Base-by-base conservation (phyloP, 2,888 invertebrate genomes). In the Lamellibrachia columna region DNA sequence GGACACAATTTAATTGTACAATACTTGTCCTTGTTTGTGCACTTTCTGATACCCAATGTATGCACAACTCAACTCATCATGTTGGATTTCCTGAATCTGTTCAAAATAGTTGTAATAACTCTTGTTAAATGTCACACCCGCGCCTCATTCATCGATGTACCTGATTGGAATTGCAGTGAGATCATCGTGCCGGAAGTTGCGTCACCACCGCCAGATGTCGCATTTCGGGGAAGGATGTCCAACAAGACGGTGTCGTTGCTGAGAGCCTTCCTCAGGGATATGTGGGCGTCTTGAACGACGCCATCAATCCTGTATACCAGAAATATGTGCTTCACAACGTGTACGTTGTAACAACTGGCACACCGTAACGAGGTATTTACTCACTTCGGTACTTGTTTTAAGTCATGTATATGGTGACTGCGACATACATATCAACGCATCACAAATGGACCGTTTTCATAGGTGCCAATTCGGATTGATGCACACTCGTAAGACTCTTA, bases 131-230 rank as follows among this genome's bases (percentile, higher is more conserved):
- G 11, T n/a, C 40, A 90, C 9, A 90, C 90, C 8, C 40, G 11
- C 90, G 22, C 22, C 40, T 3, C n/a, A 15, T 90, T 15, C 52
- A 22, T 52, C 7, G 11, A 7, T 6, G 52, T 53, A 91, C 91
- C 91, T 40, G 28, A 22, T 91, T 91, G 52, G 40, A 91, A 91
- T 22, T 91, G 91, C 52, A 91, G 40, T 91, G 91, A 91, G 53
- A 91, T 91, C 53, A 91, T 91, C 91, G 53, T 53, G 53, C 52
- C 75, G 22, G 75, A 75, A 75, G 22, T 75, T 75, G 75, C 75
- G 22, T 75, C 91, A 52, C 91, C 91, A 15, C 52, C 53, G 40
- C 28, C 53, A 91, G 52, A 9, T 11, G 52, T 22, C 15, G 11
- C 90, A 53, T 40, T 91, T n/a, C 11, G 11, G 91, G 75, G 75